phyloP scores from a whole-genome alignment of 2,888 invertebrate species.

The Hofmannophila pseudospretella region DNA sequence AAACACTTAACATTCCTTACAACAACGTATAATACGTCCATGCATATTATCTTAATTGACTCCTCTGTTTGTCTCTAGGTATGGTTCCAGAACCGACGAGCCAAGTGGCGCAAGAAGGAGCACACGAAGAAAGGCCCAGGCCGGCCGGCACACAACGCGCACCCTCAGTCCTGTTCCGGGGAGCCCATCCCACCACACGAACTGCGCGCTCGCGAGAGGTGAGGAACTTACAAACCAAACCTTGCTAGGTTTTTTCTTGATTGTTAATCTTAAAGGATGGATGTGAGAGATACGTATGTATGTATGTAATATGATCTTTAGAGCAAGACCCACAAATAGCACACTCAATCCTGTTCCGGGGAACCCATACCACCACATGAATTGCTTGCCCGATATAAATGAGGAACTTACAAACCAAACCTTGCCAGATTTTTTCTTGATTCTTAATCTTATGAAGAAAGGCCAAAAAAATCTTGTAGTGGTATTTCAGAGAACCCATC shows the following conservation, averaged over 20 bases:
- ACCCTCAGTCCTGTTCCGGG: constrained; percentile 97
- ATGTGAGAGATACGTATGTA: too few species aligned
- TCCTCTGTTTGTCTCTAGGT: too few species aligned
- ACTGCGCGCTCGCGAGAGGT: constrained; percentile 88
- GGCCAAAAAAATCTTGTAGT: constrained; percentile 98
- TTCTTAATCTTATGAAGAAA: too few species aligned
- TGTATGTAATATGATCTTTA: too few species aligned
- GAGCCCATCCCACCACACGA: constrained; percentile 97
- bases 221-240: constrained; percentile 60
- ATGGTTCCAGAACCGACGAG: constrained; percentile 99
- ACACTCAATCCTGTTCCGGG: constrained; percentile 97
- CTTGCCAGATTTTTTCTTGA: constrained; percentile 1
- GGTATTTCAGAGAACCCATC: constrained; percentile 97
- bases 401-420: constrained; percentile 60
- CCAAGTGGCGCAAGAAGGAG: constrained; percentile 99
- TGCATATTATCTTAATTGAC: too few species aligned
- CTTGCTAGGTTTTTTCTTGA: constrained; percentile 2
- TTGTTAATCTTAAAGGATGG: too few species aligned
- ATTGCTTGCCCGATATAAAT: constrained; percentile 88
- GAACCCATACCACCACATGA: constrained; percentile 97
- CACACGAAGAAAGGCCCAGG: constrained; percentile 99
- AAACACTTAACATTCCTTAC: too few species aligned
- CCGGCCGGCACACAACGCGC: constrained; percentile 98
- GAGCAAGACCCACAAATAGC: constrained; percentile 98
- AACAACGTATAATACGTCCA: too few species aligned